These are phyloP conservation scores for Menura novaehollandiae DNA, from an alignment of 2,113 vertebrate species.

Conservation along the genomic window DNA sequence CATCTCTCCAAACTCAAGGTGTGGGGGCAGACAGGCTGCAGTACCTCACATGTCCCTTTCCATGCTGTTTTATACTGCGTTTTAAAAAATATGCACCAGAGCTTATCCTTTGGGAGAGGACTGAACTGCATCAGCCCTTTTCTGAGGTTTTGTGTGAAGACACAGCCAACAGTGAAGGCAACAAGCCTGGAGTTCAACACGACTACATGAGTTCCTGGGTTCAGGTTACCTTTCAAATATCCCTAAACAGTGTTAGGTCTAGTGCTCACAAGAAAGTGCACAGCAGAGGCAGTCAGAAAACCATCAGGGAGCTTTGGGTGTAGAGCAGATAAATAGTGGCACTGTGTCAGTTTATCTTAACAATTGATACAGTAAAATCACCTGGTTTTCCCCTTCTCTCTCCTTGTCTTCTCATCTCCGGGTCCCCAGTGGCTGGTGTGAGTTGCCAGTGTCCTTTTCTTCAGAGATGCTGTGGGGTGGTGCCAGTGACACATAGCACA, in stretches of 20 bases:
- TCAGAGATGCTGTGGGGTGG: background rate
- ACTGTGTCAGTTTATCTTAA: background rate
- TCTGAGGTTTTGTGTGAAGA: background rate
- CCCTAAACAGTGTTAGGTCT: background rate
- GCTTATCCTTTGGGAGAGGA: background rate
- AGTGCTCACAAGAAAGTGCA: background rate
- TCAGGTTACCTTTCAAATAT: background rate
- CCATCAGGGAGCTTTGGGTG: background rate
- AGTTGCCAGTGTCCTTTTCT: background rate
- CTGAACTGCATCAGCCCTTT: background rate
- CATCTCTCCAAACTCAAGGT: background rate
- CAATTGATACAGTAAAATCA: background rate
- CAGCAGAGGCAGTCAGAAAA: background rate
- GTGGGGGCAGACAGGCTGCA: background rate
- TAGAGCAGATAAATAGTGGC: background rate
- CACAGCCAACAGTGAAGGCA: background rate
- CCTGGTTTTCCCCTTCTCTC: background rate
- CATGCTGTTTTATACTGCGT: fast-evolving
- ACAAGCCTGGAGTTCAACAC: background rate
- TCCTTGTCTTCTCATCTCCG: background rate
- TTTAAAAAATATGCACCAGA: background rate
- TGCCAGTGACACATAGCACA: background rate
- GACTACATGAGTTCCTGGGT: background rate
- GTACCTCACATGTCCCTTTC: background rate
- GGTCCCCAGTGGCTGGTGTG: background rate